Conservation (phyloP, 2,888 invertebrate genomes). For the Sipha maydis region DNA sequence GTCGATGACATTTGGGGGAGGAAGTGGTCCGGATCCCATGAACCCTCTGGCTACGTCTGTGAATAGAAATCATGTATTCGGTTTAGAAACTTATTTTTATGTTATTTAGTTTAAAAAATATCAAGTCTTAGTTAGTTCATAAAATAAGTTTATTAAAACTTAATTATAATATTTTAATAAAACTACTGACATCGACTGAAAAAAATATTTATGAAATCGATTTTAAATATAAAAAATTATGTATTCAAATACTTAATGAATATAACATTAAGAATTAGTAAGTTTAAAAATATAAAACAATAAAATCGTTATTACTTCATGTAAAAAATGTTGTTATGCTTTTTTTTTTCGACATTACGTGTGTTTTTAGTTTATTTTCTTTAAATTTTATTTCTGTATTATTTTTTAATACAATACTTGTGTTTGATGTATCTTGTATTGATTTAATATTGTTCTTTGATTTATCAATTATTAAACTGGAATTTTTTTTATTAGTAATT, state of each 20-base stretch:
- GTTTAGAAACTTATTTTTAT: too few relatives aligned
- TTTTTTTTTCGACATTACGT: not conserved
- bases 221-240: not conserved
- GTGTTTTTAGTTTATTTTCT: not conserved
- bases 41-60: too few relatives aligned
- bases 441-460: not conserved
- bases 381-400: not conserved
- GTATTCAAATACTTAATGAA: not conserved
- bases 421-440: not conserved
- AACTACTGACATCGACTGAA: not conserved
- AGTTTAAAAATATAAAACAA: not conserved
- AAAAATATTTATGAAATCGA: not conserved
- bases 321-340: not conserved
- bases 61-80: too few relatives aligned
- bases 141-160: too few relatives aligned
- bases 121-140: too few relatives aligned
- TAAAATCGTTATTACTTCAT: not conserved
- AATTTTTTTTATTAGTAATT: constrained; percentile 23
- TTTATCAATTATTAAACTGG: not conserved
- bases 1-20: too few relatives aligned
- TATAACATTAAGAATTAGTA: not conserved
- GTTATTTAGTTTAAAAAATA: too few relatives aligned
- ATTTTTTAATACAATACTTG: not conserved
- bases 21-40: too few relatives aligned
- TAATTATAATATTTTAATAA: too few relatives aligned